Evolutionary conservation across 1,140 invertebrate genomes (phyloP).

Genomic region (Aphelinus certus): DNA sequence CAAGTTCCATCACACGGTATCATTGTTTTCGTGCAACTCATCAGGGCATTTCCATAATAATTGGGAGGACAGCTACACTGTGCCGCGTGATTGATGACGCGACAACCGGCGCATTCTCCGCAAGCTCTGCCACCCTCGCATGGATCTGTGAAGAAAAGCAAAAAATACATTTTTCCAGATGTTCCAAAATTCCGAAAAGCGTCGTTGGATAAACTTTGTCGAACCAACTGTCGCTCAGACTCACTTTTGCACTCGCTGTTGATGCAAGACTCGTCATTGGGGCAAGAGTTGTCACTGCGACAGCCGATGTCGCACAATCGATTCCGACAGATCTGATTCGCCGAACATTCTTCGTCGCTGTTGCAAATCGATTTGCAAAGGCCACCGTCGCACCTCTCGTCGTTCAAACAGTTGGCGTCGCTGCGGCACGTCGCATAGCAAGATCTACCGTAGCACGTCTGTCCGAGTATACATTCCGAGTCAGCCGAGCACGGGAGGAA

Average conservation of each 20-base stretch:
- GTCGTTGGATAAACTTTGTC: too few relatives aligned
- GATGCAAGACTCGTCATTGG: slow-evolving; percentile 78
- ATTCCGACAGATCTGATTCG: slow-evolving; percentile 86
- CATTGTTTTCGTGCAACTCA: slow-evolving; percentile 75
- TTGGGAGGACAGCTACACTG: slow-evolving; percentile 85
- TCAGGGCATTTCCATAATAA: slow-evolving; percentile 82
- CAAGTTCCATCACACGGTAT: slow-evolving; percentile 75
- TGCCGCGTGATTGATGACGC: slow-evolving; percentile 82
- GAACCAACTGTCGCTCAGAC: not conserved
- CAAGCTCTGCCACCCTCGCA: slow-evolving; percentile 76
- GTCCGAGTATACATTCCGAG: slow-evolving; percentile 73
- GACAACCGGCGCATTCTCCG: slow-evolving; percentile 84
- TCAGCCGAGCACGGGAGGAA: slow-evolving; percentile 71
- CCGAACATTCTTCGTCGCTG: slow-evolving; percentile 80
- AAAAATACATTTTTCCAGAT: too few relatives aligned
- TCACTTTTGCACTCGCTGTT: slow-evolving; percentile 83
- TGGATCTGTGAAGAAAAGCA: slow-evolving; percentile 71
- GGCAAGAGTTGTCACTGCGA: slow-evolving; percentile 82
- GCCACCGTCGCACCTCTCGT: slow-evolving; percentile 84
- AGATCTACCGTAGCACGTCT: slow-evolving; percentile 77
- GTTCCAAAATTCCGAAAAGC: too few relatives aligned
- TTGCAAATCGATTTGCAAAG: slow-evolving; percentile 86
- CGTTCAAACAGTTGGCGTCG: slow-evolving; percentile 81
- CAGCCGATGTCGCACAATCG: slow-evolving; percentile 87
- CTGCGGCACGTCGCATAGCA: slow-evolving; percentile 82